Base-by-base conservation (phyloP, 1,140 invertebrate species). In the Dolichoris vasculosae region DNA sequence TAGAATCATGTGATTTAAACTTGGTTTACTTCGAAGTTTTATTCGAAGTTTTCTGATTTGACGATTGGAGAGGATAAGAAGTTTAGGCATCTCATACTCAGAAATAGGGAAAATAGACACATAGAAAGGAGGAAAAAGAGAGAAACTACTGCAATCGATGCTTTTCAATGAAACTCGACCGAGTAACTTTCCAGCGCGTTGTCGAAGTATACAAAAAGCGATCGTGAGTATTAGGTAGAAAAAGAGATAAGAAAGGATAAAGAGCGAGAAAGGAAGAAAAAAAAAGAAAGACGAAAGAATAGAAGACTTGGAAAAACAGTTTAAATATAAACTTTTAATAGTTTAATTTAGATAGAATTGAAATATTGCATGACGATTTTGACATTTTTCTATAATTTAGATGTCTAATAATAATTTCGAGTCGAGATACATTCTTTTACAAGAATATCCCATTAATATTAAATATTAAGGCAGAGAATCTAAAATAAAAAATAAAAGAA, bases 1-100 rank as follows among this genome's bases (percentile, higher is more conserved):
- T 55, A 7, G 51, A 55, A 20, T 55, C 51, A 55, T 55, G 23
- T 43, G 69, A 82, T 59, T 82, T 75, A 35, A 75, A 59, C 81
- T 82, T 75, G 59, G 67, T 71, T 48, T 69, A 73, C 55, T 82
- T 75, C 11, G 48, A 75, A 82, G 69, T 75, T 82, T 82, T 82
- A 82, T 82, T 75, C 81, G 26, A 59, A 82, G 46, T 64, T 23
- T 38, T 2, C 55, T 38, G 51, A 43, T 46, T 30, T 46, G 13
- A 46, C 26, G 13, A 13, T 23, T 1, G 55, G 77, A 43, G 55
- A 43, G 13, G 69, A 23, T 23, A 40, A 79, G 23, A n/a, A 79
- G 55, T 35, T 79, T 79, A 59, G 35, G 35, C 26, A 64, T 55
- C 32, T 79, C 59, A 64, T 64, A 15, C 38, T 40, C 23, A 8